Conservation (phyloP, 1,140 invertebrate genomes). For the Bemisia tabaci region DNA sequence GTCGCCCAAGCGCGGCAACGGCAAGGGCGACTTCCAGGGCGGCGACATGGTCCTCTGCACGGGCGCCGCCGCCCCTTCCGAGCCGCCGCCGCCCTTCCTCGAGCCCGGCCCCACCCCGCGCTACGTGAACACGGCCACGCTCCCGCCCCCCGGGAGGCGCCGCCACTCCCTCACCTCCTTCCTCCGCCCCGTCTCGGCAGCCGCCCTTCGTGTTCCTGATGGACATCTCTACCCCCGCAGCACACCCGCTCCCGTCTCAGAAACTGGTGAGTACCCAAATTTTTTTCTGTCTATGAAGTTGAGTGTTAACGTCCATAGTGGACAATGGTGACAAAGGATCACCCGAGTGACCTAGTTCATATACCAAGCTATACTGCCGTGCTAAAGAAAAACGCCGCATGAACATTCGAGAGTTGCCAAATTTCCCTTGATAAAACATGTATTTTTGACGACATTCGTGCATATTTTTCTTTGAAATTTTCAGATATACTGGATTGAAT, state of each 20-base stretch:
- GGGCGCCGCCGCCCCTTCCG: background rate
- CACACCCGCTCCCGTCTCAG: background rate
- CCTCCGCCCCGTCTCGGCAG: background rate
- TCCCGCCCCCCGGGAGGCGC: background rate
- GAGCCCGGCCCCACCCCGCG: too few relatives aligned
- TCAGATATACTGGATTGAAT: too few relatives aligned
- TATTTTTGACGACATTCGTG: too few relatives aligned
- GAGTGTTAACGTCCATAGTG: too few relatives aligned
- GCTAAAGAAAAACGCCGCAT: too few relatives aligned
- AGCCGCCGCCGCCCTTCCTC: background rate
- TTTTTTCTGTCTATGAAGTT: too few relatives aligned
- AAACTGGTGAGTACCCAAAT: background rate
- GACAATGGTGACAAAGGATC: too few relatives aligned
- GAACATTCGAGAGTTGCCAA: too few relatives aligned
- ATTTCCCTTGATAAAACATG: too few relatives aligned
- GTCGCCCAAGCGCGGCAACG: background rate
- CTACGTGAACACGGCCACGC: background rate
- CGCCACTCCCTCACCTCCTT: conserved; percentile 5
- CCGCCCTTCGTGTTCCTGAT: background rate
- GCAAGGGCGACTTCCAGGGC: conserved; percentile 1
- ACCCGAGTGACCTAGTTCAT: too few relatives aligned
- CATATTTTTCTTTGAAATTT: too few relatives aligned
- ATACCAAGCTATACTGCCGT: too few relatives aligned
- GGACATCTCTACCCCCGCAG: background rate
- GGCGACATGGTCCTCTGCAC: conserved; percentile 8